Percentiles rank a stretch among this genome's conserved stretches.
phyloP scores from a whole-genome alignment of 2,797 vertebrate species.

The Poeciliopsis infans region DNA sequence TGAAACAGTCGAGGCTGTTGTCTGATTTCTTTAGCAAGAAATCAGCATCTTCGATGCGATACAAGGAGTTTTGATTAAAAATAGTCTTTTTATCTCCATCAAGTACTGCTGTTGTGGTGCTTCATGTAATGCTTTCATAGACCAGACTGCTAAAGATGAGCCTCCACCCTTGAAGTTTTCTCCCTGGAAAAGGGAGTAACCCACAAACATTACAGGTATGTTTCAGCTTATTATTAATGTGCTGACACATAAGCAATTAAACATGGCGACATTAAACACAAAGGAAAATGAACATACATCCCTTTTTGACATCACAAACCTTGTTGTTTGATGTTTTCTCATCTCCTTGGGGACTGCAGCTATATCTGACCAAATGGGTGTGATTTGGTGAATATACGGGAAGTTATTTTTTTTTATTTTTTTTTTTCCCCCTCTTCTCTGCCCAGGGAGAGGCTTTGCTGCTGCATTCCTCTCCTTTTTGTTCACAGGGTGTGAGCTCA shows the following conservation, averaged over 20 bases:
- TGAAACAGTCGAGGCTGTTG: conserved; percentile 15
- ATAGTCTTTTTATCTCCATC: conserved; percentile 6
- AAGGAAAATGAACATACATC: conserved; percentile 56
- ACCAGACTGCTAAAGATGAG: conserved; percentile 4
- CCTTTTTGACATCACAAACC: conserved; percentile 32
- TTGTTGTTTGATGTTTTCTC: conserved; percentile 60
- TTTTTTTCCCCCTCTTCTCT: conserved; percentile 12
- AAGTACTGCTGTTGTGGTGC: conserved; percentile 9
- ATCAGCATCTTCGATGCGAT: conserved; percentile 47
- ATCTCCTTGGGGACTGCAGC: conserved; percentile 64
- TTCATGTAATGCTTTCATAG: neutral
- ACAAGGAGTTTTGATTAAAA: conserved; percentile 33
- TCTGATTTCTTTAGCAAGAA: conserved; percentile 29
- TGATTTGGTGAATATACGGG: conserved; percentile 62
- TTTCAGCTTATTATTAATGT: conserved; percentile 27
- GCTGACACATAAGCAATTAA: conserved; percentile 41
- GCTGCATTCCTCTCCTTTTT: conserved; percentile 59
- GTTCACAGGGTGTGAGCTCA: conserved; percentile 71
- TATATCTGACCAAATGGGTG: conserved; percentile 44
- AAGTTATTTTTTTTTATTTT: conserved; percentile 38
- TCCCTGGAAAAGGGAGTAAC: conserved; percentile 46
- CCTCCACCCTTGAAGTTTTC: conserved; percentile 2
- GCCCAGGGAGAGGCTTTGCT: conserved; percentile 57
- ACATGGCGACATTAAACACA: conserved; percentile 10
- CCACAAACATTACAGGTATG: conserved; percentile 38